Base-by-base conservation (phyloP, 92 coral and sea anemone species). In the Bergia sp. region DNA sequence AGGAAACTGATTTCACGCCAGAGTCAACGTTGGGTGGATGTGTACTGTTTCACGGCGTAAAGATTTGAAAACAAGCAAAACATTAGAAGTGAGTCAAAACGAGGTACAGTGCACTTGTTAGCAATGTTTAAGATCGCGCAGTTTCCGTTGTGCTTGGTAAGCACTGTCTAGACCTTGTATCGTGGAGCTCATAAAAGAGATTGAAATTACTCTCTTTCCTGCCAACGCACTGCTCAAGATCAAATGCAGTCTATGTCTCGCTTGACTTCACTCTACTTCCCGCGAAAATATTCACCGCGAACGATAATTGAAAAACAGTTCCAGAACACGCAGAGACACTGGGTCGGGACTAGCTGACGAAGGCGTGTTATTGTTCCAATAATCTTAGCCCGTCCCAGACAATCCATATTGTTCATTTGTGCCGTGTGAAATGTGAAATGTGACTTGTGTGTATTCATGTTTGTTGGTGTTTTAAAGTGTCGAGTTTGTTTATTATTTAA, bases 111-210 rank as follows among this genome's bases (percentile, higher is more conserved):
- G 55, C 77, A 84, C 40, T 42, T 82, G 86, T 29, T 80, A 43
- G 10, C 71, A 12, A 21, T 36, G 72, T 36, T 57, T 12, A 55
- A 42, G 20, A 16, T 13, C 40, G 13, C 67, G 57, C 57, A 18
- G 66, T 45, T 69, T 84, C 87, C 87, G 87, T 55, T 45, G 6
- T 29, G 47, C 43, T 36, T 16, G 72, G 11, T 40, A 45, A 16
- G 87, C 65, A 3, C 5, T 84, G 87, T 84, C 87, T 84, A 84
- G 87, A 84, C 87, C 13, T 6, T 84, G 11, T 21, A 84, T 38
- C 29, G 40, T 29, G 29, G 29, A 12, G 45, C 40, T 80, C 23
- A 45, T 41, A 21, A 80, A 79, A 79, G 40, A 57, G 37, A 53
- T 5, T 73, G 77, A 37, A 73, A 6, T 13, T 73, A 2, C 38